Base-by-base conservation (phyloP, 2,888 invertebrate species). In the Nephrotoma flavescens region DNA sequence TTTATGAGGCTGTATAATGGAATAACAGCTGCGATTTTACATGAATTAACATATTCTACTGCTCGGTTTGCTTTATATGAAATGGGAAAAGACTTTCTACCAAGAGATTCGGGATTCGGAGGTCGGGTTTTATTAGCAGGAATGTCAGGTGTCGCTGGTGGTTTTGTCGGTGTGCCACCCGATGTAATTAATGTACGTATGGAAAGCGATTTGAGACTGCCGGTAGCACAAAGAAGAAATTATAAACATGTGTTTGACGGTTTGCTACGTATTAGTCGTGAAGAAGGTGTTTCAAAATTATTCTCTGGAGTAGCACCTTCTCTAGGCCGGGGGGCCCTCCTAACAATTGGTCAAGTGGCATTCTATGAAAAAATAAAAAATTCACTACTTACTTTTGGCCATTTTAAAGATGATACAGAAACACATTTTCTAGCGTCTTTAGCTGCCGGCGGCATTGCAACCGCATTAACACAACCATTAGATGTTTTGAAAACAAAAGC, bases 141-240 rank as follows among this genome's bases (percentile, higher is more conserved):
- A 5, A 88, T 95, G 5, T 95, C 97, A 44, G 99, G 99, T 6
- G 95, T 96, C 86, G 94, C 95, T 84, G 98, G 99, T 86, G 99
- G 99, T 7, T 94, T 99, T 89, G 95, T 99, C 2, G 99, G 98
- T 0, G 98, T 98, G 41, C 99, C 99, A 0, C 98, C 97, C 11
- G 99, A 99, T 92, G 94, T 99, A 93, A 96, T 99, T 86, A 99
- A 99, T 92, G 99, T 99, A 5, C 93, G 99, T 89, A 99, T 99
- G 99, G 99, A 99, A 91, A 99, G 99, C 93, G 99, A 99, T 92
- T 95, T 99, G 41, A 99, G 99, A 92, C 92, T 99, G 86, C 95
- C 97, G 4, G 90, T 92, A 86, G 96, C 97, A 41, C 94, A 95
- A 89, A 93, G 98, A 90, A 94, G 99, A 93, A 98, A 99, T 90